These are phyloP conservation scores for Phalacrocorax aristotelis DNA, from an alignment of 2,113 vertebrate genomes.

Conservation along the genomic window DNA sequence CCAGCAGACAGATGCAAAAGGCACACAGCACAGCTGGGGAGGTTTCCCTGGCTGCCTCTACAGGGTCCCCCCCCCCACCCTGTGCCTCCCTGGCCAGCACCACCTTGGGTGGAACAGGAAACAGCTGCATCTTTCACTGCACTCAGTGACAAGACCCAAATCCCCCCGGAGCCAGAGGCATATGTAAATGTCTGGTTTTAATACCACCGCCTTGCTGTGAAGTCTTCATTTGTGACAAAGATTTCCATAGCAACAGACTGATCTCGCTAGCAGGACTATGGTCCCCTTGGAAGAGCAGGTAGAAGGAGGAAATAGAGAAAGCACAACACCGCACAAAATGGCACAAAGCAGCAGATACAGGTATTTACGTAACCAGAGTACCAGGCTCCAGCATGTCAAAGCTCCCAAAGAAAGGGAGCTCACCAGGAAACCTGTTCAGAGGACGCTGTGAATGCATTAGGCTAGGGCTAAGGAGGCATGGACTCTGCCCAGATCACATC, in stretches of 20 bases:
- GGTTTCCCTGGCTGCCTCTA: not conserved
- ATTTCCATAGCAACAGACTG: slow-evolving; percentile 65
- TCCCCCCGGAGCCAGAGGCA: not conserved
- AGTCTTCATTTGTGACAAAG: slow-evolving; percentile 57
- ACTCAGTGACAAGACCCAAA: not conserved
- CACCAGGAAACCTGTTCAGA: not conserved
- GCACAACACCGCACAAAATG: rapidly evolving
- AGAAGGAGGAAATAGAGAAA: not conserved
- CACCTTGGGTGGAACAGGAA: no score
- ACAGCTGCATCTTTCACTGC: not conserved
- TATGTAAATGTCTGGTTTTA: slow-evolving; percentile 46
- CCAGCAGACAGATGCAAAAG: not conserved
- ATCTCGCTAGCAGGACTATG: not conserved
- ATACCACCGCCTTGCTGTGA: not conserved
- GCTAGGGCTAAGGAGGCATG: not conserved
- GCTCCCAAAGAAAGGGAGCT: not conserved
- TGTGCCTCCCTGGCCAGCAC: not conserved
- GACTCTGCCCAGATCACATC: not conserved
- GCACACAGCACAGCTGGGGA: not conserved
- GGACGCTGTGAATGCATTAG: rapidly evolving
- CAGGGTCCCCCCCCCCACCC: not conserved
- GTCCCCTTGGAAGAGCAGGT: slow-evolving; percentile 24
- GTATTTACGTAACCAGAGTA: not conserved
- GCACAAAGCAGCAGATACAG: not conserved
- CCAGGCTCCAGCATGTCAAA: not conserved